Base-by-base conservation (phyloP, 2,888 invertebrate genomes). In the Hypselothyrea guttata region DNA sequence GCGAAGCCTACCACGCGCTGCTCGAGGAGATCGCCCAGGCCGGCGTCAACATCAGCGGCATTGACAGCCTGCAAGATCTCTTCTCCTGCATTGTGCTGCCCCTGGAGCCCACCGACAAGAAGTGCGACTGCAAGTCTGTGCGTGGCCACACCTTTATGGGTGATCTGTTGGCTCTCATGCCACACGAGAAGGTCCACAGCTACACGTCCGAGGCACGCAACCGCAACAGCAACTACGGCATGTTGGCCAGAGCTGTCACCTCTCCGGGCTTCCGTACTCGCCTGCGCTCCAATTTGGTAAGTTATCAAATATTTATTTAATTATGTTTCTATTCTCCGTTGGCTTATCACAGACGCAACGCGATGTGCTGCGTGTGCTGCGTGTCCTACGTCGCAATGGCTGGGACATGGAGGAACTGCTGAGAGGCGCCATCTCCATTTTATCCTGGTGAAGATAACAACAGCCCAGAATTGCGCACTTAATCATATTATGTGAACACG, bases 131-230 rank as follows among this genome's bases (percentile, higher is more conserved):
- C 44, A 66, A 44, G 35, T 15, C 35, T 3, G n/a, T 73, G 42
- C 71, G 51, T 22, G 62, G 66, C 3, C 69, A 67, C 11, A 70
- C 65, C 1, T 77, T 78, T 11, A 33, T 81, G 0, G 64, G 47
- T 4, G 86, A 86, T 47, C 16, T 84, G 0, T 33, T 86, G n/a
- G 40, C 61, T 3, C 52, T 64, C 35, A 67, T 84, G 71, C 71
- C 81, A 4, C 54, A 41, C 0, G 3, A 53, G 9, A 18, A 31
- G 3, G 58, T 86, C 4, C 71, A 69, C n/a, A 9, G 38, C 1
- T 71, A 60, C 31, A 44, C 62, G 4, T 45, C 35, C 0, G 4
- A 28, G 0, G 47, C 67, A 0, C 37, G 34, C 9, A 4, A 12
- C 0, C 18, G 35, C 0, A n/a, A 44, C 0, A 41, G 40, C 4